Base-by-base conservation (phyloP, 2,888 invertebrate species). In the Cantharis rustica region DNA sequence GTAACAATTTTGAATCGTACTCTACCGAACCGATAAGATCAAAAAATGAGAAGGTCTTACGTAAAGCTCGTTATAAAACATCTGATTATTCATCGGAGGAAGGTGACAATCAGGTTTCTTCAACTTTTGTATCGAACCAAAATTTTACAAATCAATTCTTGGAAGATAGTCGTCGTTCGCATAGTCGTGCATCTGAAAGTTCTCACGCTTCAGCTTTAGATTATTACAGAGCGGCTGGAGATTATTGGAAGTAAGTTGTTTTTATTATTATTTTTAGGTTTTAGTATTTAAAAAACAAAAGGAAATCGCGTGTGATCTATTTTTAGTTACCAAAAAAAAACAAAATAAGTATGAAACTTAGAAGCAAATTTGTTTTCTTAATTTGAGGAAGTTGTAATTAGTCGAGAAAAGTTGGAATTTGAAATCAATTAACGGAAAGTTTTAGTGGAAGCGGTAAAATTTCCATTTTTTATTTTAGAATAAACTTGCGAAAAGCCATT, bases 241-340 rank as follows among this genome's bases (percentile, higher is more conserved):
- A 95, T 87, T 95, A 95, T 89, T 95, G 95, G 95, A 95, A 95
- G 95, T 95, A 84, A 91, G 95, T 92, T 31, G 7, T n/a, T 47
- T 47, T 9, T n/a, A 47, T 47, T 9, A 3, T 11, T 9, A 13
- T 7, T 47, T n/a, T 47, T n/a, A 47, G 47, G 47, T 2, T 47
- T 13, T 47, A n/a, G n/a, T 9, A 7, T 47, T 47, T 47, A 2
- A 47, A 31, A 47, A 47, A 47, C n/a, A 47, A n/a, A 47, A 47
- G 47, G 5, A 47, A 47, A n/a, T 47, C 47, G 2, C 7, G 7
- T 47, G n/a, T 1, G 7, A 7, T 47, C 47, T 47, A 47, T 47
- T 47, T n/a, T n/a, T n/a, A n/a, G 47, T 47, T 47, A 7, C n/a
- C n/a, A n/a, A 0, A 47, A 47, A 47, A n/a, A 47, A n/a, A 47